A percentile compares a stretch with the other conserved stretches of the same genome.
These are phyloP conservation scores for Lacerta bilineata DNA, from an alignment of 2,797 vertebrate species.

Conservation along the genomic window DNA sequence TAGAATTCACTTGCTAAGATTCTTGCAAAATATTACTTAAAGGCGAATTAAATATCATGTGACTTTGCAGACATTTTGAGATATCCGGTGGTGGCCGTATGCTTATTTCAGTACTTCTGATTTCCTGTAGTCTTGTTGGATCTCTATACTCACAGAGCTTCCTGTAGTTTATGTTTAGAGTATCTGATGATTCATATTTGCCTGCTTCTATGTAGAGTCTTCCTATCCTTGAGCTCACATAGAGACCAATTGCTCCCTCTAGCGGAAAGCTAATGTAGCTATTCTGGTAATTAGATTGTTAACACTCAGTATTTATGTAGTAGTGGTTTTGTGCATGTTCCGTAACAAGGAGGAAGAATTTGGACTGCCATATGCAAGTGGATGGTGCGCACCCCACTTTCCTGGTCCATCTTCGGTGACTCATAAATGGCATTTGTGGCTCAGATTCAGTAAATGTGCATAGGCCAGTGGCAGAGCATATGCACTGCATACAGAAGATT, in stretches of 20 bases:
- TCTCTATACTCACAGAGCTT: neutral
- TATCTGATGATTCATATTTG: neutral
- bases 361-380: neutral
- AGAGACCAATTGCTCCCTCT: conserved; percentile 6
- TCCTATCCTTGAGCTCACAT: neutral
- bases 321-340: neutral
- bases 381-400: neutral
- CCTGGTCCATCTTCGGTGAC: neutral
- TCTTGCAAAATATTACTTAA: neutral
- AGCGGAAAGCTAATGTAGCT: neutral
- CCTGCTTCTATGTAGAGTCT: neutral
- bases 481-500: neutral
- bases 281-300: neutral
- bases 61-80: neutral
- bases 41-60: neutral
- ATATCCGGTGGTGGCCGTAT: neutral
- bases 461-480: neutral
- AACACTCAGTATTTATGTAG: neutral
- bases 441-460: neutral
- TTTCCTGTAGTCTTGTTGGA: neutral
- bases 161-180: neutral
- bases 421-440: neutral
- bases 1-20: neutral
- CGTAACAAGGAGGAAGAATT: neutral
- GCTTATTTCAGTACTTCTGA: conserved; percentile 3